phyloP scores from a whole-genome alignment of 2,888 invertebrate species.

The Spialia ferax region DNA sequence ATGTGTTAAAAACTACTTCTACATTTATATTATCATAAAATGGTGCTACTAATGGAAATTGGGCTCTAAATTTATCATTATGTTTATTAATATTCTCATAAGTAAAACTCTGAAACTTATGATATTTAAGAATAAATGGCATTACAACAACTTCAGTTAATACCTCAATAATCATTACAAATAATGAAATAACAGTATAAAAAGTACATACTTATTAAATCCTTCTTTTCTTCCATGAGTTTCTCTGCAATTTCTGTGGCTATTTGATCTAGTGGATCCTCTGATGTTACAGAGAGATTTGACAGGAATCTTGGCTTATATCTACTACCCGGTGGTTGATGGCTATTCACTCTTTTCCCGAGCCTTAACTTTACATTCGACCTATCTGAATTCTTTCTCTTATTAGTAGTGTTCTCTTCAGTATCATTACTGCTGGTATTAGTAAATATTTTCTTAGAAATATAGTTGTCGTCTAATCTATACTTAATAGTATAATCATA shows the following conservation, averaged over 20 bases:
- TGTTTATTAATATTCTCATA: too few species aligned
- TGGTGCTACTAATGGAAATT: too few species aligned
- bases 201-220: conserved; percentile 87
- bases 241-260: conserved; percentile 91
- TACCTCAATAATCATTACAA: too few species aligned
- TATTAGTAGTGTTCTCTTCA: conserved; percentile 72
- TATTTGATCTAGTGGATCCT: conserved; percentile 86
- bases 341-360: conserved; percentile 78
- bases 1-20: too few species aligned
- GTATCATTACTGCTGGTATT: conserved; percentile 56
- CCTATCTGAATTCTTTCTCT: conserved; percentile 87
- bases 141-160: too few species aligned
- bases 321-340: conserved; percentile 77
- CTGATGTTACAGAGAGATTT: conserved; percentile 83
- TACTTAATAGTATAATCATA: conserved; percentile 91
- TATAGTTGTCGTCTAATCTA: conserved; percentile 85
- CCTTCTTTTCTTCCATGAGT: conserved; percentile 91
- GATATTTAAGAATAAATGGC: too few species aligned
- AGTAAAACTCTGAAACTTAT: too few species aligned
- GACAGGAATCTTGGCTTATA: conserved; percentile 86
- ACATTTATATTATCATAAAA: too few species aligned
- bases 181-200: not conserved
- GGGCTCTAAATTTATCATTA: too few species aligned
- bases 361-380: conserved; percentile 86
- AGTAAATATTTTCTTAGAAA: conserved; percentile 72